Percentiles rank a stretch among this genome's conserved stretches.
These are phyloP conservation scores for Geodia barretti DNA, from an alignment of 37 sponge, comb jelly and placozoan species.

Conservation along the genomic window DNA sequence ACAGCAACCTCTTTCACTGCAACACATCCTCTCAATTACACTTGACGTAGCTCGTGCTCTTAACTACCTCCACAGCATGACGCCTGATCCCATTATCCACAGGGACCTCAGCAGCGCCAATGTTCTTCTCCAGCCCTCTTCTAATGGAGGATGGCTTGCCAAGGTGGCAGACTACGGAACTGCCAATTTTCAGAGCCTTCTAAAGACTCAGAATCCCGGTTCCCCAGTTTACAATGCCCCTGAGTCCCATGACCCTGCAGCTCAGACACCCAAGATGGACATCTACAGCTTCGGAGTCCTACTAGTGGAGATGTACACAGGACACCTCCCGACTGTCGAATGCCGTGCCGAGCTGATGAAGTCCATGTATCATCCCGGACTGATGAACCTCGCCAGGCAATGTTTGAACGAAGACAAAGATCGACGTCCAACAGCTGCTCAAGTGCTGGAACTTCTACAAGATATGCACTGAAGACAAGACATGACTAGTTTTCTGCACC, in stretches of 20 bases:
- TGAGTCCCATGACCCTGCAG: conserved; percentile 26
- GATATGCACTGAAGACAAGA: too few relatives aligned
- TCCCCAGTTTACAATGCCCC: conserved; percentile 57
- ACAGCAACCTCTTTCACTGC: background rate
- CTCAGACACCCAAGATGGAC: conserved; percentile 61
- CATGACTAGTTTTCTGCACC: too few relatives aligned
- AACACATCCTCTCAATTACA: conserved; percentile 11
- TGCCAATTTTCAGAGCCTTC: conserved; percentile 50
- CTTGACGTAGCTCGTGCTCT: conserved; percentile 48
- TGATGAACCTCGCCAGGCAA: too few relatives aligned
- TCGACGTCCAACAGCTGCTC: too few relatives aligned
- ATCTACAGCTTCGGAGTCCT: conserved; percentile 63
- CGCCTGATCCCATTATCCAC: conserved; percentile 59
- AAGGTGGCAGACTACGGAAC: conserved; percentile 70
- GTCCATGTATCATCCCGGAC: too few relatives aligned
- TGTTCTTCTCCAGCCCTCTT: conserved; percentile 36
- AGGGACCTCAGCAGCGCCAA: conserved; percentile 72
- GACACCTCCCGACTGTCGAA: too few relatives aligned
- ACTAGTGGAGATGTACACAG: conserved; percentile 47
- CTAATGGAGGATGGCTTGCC: conserved; percentile 26
- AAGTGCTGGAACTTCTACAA: too few relatives aligned
- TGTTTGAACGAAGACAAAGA: too few relatives aligned
- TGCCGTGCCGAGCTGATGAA: too few relatives aligned
- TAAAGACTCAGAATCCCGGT: conserved; percentile 29
- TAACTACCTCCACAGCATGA: conserved; percentile 52